Conservation (phyloP, 2,797 vertebrate species). For the Esox masquinongy region DNA sequence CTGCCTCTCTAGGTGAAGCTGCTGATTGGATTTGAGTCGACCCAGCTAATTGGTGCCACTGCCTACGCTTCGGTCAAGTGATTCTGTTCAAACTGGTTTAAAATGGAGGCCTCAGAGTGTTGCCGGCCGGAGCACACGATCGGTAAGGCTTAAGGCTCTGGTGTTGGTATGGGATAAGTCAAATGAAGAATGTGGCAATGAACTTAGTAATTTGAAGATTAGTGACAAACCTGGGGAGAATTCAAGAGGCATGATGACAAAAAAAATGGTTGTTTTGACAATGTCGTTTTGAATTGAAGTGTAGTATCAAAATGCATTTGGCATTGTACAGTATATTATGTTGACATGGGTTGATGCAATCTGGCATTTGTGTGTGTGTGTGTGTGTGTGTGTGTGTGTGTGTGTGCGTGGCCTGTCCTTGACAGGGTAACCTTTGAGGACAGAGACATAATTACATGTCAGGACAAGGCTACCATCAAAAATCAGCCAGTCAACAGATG, state of each 20-base stretch:
- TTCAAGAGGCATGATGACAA: neutral
- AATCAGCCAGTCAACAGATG: neutral
- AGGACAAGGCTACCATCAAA: neutral
- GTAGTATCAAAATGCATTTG: neutral
- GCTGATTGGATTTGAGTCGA: neutral
- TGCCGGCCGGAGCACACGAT: neutral
- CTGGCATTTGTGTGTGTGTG: conserved; percentile 1
- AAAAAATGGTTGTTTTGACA: neutral
- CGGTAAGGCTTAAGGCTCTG: neutral
- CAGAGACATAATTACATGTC: neutral
- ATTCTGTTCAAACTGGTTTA: neutral
- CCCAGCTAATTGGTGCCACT: neutral
- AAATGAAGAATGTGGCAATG: neutral
- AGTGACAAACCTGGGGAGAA: neutral
- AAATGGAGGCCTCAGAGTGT: neutral
- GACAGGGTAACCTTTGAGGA: conserved; percentile 1
- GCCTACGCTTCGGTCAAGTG: neutral
- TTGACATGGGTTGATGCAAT: neutral
- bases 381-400: conserved; percentile 10
- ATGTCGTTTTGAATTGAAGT: neutral
- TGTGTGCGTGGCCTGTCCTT: neutral
- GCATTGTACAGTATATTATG: neutral
- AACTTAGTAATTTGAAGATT: neutral
- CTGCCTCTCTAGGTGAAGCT: neutral
- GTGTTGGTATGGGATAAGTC: neutral